Conservation (phyloP, 2,888 invertebrate genomes). For the Cinara cedri region DNA sequence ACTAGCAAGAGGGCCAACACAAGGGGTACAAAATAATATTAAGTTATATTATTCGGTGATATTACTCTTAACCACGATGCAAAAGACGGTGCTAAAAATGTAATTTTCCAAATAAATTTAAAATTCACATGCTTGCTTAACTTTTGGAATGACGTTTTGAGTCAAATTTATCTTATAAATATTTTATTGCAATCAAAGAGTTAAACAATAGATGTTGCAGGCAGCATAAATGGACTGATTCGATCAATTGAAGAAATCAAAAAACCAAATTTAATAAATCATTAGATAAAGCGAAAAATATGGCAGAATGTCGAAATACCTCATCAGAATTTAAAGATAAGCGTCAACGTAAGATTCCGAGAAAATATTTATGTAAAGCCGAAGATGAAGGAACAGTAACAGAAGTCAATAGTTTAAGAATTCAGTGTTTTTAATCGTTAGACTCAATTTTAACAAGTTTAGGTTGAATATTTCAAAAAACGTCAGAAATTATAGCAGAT, state of each 20-base stretch:
- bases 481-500: no score
- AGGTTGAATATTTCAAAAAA: no score
- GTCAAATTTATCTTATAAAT: slow-evolving; percentile 30
- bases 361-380: background rate
- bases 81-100: slow-evolving; percentile 19
- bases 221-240: slow-evolving; percentile 24
- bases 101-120: slow-evolving; percentile 17
- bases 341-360: slow-evolving; percentile 5
- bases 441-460: slow-evolving; percentile 5
- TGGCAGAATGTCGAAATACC: background rate
- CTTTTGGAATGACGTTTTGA: slow-evolving; percentile 11
- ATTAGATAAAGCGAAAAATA: background rate
- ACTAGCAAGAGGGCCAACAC: no score
- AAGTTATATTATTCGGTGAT: background rate
- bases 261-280: slow-evolving; percentile 12
- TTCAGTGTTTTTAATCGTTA: background rate
- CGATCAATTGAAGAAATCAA: slow-evolving; percentile 40
- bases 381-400: slow-evolving; percentile 2
- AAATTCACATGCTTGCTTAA: slow-evolving; percentile 20
- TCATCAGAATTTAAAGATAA: slow-evolving; percentile 15
- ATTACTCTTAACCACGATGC: slow-evolving; percentile 21
- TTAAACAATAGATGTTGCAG: slow-evolving; percentile 22
- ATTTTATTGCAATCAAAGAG: slow-evolving; percentile 23
- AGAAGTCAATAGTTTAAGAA: background rate
- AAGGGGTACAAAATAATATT: no score